These are phyloP conservation scores for Piaya cayana DNA, from an alignment of 2,113 vertebrate species.

Conservation along the genomic window DNA sequence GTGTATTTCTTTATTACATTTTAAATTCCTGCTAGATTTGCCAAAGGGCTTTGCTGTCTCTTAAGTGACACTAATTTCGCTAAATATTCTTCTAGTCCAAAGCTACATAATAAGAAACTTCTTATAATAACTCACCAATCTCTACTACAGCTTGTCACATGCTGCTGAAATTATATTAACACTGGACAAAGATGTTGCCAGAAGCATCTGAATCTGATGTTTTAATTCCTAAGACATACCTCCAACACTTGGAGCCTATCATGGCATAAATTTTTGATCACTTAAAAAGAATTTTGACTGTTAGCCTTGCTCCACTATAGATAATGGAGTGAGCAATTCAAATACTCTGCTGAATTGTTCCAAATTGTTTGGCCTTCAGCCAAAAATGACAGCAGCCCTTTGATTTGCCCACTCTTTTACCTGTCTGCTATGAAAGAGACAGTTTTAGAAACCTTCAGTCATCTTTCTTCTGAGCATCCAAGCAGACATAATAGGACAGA, in stretches of 20 bases:
- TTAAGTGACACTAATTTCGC: neutral
- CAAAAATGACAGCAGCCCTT: neutral
- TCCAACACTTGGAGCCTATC: neutral
- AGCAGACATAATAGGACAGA: neutral
- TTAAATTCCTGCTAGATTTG: neutral
- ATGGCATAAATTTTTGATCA: neutral
- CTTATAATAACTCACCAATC: neutral
- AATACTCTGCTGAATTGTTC: neutral
- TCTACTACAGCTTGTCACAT: neutral
- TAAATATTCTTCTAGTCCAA: slow-evolving; percentile 4
- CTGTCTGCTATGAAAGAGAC: neutral
- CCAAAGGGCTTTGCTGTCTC: neutral
- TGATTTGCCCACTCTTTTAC: neutral
- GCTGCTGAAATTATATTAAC: neutral
- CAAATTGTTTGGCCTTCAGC: neutral
- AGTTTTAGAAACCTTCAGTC: neutral
- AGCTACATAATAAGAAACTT: neutral
- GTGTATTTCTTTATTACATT: neutral
- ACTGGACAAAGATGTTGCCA: neutral
- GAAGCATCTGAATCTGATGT: neutral
- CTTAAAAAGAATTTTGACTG: neutral
- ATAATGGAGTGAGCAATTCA: neutral
- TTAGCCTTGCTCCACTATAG: neutral
- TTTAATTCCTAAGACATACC: neutral
- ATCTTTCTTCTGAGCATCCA: neutral